Evolutionary conservation across 2,888 invertebrate species (phyloP), one percentile per base, ranked within the genome.

Genomic region (Leptura quadrifasciata): DNA sequence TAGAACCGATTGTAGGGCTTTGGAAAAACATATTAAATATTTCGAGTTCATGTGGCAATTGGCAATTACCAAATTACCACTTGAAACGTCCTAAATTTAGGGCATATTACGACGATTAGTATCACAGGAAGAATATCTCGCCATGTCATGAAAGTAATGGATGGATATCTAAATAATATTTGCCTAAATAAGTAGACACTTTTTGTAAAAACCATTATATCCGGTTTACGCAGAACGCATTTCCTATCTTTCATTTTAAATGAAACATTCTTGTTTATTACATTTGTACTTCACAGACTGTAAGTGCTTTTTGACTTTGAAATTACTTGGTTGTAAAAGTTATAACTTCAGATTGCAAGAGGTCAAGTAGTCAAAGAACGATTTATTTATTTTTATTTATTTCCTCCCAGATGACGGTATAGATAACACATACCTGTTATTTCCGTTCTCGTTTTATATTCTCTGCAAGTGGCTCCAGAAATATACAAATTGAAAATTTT

Each of bases 291-390:
- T 47, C 1, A 3, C 47, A 47, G 47, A n/a, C 47, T n/a, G 15
- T 47, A 47, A 47, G 47, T 47, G 47, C 47, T 47, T 47, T 47
- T 12, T 47, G 47, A 47, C n/a, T 47, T 47, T 47, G 1, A 47
- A 47, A 47, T 47, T 47, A 47, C 47, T 47, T 47, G 47, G 47
- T 47, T n/a, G 47, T 47, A 47, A 47, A 47, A 8, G 35, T 39
- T 39, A 39, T 10, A 27, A 15, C 47, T 47, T 47, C 15, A 47
- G 3, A n/a, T n/a, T n/a, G 47, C n/a, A n/a, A n/a, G 47, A 15
- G n/a, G n/a, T n/a, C 47, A 47, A 47, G n/a, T 47, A 47, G 47
- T 47, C 47, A n/a, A 47, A 47, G 47, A 47, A 47, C 47, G 17
- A n/a, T 47, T 47, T 47, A 47, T 47, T n/a, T n/a, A n/a, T n/a